Base-by-base conservation (phyloP, 2,888 invertebrate species). In the Selenia dentaria region DNA sequence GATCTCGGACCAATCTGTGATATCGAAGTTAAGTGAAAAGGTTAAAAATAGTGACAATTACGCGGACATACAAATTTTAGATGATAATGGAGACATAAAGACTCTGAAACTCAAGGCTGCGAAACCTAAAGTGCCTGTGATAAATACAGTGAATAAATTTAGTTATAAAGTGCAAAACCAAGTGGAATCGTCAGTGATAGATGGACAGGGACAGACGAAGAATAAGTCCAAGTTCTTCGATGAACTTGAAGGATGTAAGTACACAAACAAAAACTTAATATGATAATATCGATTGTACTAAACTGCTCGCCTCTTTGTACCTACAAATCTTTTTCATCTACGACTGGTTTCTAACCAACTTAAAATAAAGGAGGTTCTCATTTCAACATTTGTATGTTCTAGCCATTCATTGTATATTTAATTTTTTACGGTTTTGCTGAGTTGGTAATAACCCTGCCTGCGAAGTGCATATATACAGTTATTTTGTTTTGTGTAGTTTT, bases 211-310 rank as follows among this genome's bases (percentile, higher is more conserved):
- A n/a, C 22, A n/a, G 3, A 35, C 14, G 5, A 68, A 65, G 3
- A 72, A 74, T 18, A 88, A 83, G 47, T 81, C 92, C n/a, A 93
- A 93, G 72, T 94, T 95, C 66, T 94, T 94, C 60, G 94, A 94
- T 67, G 94, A 94, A 64, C 72, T 94, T 46, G 94, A 93, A 68
- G 94, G 93, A 67, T 75, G 95, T 94, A 89, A 94, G 95, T 94
- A 86, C 8, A 31, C 10, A n/a, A n/a, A n/a, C n/a, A n/a, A n/a
- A n/a, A n/a, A n/a, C n/a, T n/a, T n/a, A n/a, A n/a, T n/a, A n/a
- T n/a, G n/a, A n/a, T n/a, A n/a, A n/a, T n/a, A n/a, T n/a, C n/a
- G n/a, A n/a, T n/a, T n/a, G n/a, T n/a, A n/a, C n/a, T n/a, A n/a
- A n/a, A n/a, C n/a, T n/a, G n/a, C n/a, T n/a, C n/a, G n/a, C n/a